Base-by-base conservation (phyloP, 2,888 invertebrate species). In the Mamestra brassicae region DNA sequence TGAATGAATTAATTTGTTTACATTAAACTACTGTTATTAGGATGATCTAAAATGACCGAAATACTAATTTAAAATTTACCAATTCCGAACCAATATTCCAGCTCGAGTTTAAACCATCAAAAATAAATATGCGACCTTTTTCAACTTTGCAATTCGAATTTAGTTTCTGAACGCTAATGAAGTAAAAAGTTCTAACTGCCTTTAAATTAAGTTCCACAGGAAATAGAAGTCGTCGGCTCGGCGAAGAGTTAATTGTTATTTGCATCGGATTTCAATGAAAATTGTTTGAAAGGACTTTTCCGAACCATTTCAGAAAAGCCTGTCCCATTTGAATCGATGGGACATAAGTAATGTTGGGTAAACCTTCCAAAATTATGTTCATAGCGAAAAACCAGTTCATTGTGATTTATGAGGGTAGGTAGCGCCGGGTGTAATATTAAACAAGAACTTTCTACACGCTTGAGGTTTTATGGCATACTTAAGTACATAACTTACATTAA, bases 381-480 rank as follows among this genome's bases (percentile, higher is more conserved):
- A 65, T 68, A 64, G 34, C 52, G 54, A 77, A 79, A 85, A 77
- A 68, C 63, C 69, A 52, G 77, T 75, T 80, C 67, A 73, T 78
- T 76, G 38, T 87, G 78, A 87, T 85, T 87, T 87, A 87, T 77
- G 69, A 71, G 64, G 71, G 69, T 74, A 63, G 67, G 83, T 70
- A 77, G 62, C 77, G 47, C 70, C 65, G 73, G 75, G 64, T 83
- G 80, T 81, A 68, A 84, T 82, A 87, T 87, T 81, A 82, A 84
- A 87, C 76, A 82, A 86, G 70, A 87, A 86, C 64, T 86, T 87
- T 81, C 76, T 76, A 76, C 78, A 76, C 79, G 76, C 66, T 80
- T 85, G 79, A 80, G 79, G 76, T 84, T 87, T 86, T 86, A 87
- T 78, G 52, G 81, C 81, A 64, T 83, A 71, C 80, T 87, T 81